Conservation (phyloP, 30 jellyfish, hydroid and myxozoan species). For the Hydra vulgaris region DNA sequence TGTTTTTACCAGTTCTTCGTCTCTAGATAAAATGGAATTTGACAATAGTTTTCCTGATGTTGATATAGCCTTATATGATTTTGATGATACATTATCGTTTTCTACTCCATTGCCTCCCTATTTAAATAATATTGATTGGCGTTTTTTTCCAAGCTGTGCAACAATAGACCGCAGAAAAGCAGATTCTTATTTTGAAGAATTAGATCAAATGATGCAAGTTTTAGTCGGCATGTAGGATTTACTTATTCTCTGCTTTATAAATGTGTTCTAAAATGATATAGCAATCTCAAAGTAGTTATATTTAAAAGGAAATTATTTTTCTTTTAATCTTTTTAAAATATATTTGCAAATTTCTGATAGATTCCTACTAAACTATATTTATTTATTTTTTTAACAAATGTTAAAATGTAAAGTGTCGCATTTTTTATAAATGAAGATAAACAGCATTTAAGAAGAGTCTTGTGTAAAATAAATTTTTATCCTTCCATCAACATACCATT, state of each 20-base stretch:
- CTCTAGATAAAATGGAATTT: slow-evolving; percentile 39
- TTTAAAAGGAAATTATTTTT: background rate
- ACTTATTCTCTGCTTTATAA: too few species aligned
- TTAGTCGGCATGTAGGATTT: slow-evolving; percentile 69
- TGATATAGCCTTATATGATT: slow-evolving; percentile 68
- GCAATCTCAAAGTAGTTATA: background rate
- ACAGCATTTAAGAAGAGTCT: too few species aligned
- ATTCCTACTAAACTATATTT: background rate
- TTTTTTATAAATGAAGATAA: too few species aligned
- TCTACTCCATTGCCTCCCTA: slow-evolving; percentile 35
- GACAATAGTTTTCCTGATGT: slow-evolving; percentile 63
- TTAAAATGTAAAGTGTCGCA: background rate
- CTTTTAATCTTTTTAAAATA: background rate
- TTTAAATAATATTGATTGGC: slow-evolving; percentile 39
- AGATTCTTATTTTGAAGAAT: slow-evolving; percentile 81
- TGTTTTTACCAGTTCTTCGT: slow-evolving; percentile 16
- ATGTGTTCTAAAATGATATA: too few species aligned
- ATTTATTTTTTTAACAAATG: too few species aligned
- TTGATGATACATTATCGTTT: slow-evolving; percentile 33
- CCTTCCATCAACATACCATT: too few species aligned
- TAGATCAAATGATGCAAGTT: slow-evolving; percentile 94
- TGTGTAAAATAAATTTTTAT: too few species aligned
- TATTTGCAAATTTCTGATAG: background rate
- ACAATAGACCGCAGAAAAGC: slow-evolving; percentile 58
- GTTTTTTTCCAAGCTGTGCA: slow-evolving; percentile 48